phyloP scores from a whole-genome alignment of 2,113 vertebrate genomes.

The Formicarius rufipectus region DNA sequence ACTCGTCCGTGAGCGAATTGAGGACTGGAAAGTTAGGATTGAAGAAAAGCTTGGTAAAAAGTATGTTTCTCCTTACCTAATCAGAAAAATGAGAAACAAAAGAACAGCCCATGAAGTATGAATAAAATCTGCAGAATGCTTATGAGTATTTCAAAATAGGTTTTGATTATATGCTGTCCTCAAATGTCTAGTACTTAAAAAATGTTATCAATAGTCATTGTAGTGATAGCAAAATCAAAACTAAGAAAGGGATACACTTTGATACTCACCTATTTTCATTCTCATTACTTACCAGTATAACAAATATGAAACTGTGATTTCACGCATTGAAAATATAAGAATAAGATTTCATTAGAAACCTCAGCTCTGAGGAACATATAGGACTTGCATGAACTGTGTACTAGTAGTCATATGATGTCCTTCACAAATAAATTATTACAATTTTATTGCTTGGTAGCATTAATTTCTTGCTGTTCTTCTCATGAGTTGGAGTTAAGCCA shows the following conservation, averaged over 20 bases:
- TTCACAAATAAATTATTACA: not conserved
- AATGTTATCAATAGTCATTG: not conserved
- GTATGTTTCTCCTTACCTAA: conserved; percentile 77
- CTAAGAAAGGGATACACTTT: not conserved
- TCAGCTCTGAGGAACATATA: not conserved
- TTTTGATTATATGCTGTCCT: not conserved
- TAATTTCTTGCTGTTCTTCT: not conserved
- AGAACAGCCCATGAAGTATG: not conserved
- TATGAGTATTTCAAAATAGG: not conserved
- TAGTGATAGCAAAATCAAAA: not conserved
- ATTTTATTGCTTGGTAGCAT: not conserved
- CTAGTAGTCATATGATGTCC: not conserved
- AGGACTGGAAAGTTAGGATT: conserved; percentile 97
- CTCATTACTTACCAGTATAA: not conserved
- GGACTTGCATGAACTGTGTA: not conserved
- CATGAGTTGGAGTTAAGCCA: not conserved
- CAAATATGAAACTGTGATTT: not conserved
- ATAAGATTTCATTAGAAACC: not conserved
- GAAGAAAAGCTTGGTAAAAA: conserved; percentile 95
- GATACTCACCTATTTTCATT: not conserved
- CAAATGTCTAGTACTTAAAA: not conserved
- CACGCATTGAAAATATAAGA: not conserved
- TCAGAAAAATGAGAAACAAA: conserved; percentile 19
- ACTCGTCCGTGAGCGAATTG: conserved; percentile 94
- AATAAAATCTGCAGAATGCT: conserved; percentile 3